phyloP scores from a whole-genome alignment of 2,888 invertebrate genomes.

The Penaeus monodon region DNA sequence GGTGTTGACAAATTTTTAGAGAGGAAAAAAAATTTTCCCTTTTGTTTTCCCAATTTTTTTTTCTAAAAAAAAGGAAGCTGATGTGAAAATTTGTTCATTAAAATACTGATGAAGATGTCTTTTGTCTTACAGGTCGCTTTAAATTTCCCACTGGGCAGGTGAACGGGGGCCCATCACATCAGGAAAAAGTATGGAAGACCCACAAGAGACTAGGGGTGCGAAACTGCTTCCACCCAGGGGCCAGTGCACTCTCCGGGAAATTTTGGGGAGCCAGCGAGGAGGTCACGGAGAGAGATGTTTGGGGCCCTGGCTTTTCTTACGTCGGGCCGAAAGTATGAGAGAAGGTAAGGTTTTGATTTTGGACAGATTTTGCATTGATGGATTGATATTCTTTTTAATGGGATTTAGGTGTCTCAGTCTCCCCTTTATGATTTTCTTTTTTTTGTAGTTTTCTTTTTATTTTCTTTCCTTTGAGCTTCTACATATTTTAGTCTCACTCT shows the following conservation, averaged over 20 bases:
- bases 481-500: too few relatives aligned
- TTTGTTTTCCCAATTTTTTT: not conserved
- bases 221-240: slow-evolving; percentile 93
- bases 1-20: too few relatives aligned
- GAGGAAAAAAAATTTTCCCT: not conserved
- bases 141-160: slow-evolving; percentile 32
- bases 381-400: too few relatives aligned
- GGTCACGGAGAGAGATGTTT: slow-evolving; percentile 82
- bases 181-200: slow-evolving; percentile 26
- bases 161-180: slow-evolving; percentile 18
- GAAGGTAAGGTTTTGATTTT: too few relatives aligned
- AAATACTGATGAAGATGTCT: not conserved
- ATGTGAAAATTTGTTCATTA: not conserved
- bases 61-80: not conserved
- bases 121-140: slow-evolving; percentile 27
- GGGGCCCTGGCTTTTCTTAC: slow-evolving; percentile 88
- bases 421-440: too few relatives aligned
- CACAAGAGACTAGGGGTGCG: slow-evolving; percentile 73
- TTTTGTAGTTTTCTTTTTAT: too few relatives aligned
- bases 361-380: too few relatives aligned
- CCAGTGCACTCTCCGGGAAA: slow-evolving; percentile 75
- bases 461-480: too few relatives aligned
- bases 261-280: slow-evolving; percentile 66
- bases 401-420: too few relatives aligned
- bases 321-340: slow-evolving; percentile 90